Conservation (phyloP, 1,140 invertebrate genomes). For the Tetragonula clypearis region DNA sequence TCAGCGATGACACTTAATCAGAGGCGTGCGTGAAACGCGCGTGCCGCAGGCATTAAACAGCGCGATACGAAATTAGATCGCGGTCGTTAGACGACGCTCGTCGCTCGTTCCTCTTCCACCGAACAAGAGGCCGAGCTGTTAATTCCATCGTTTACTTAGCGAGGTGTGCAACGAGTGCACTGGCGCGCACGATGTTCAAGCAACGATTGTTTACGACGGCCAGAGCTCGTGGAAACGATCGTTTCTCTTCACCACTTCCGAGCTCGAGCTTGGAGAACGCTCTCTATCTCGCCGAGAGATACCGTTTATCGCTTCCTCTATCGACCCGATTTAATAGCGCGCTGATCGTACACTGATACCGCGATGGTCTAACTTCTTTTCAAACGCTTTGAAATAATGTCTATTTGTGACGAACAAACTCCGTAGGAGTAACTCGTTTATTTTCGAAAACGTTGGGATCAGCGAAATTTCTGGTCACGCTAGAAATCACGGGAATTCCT, state of each 20-base stretch:
- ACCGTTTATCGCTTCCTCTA: constrained; percentile 55
- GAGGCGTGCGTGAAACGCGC: background rate
- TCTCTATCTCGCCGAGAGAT: constrained; percentile 26
- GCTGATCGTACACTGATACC: constrained; percentile 21
- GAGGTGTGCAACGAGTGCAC: constrained; percentile 16
- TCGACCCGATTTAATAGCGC: constrained; percentile 41
- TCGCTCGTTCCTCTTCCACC: background rate
- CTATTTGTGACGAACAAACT: too few relatives aligned
- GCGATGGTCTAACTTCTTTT: background rate
- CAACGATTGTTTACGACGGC: constrained; percentile 30
- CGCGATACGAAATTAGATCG: constrained; percentile 58
- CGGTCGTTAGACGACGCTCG: background rate
- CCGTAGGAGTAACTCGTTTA: too few relatives aligned
- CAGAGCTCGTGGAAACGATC: constrained; percentile 29
- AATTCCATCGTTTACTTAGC: constrained; percentile 42
- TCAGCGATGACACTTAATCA: background rate
- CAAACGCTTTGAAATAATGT: too few relatives aligned
- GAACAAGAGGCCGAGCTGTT: background rate
- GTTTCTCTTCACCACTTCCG: constrained; percentile 34
- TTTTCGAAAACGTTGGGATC: too few relatives aligned
- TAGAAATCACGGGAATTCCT: too few relatives aligned
- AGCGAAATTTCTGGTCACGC: too few relatives aligned
- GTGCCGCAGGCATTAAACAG: constrained; percentile 16
- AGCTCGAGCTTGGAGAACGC: background rate
- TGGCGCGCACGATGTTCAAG: background rate